Evolutionary conservation across 2,888 invertebrate species (phyloP).

Genomic region (Conops quadrifasciatus): DNA sequence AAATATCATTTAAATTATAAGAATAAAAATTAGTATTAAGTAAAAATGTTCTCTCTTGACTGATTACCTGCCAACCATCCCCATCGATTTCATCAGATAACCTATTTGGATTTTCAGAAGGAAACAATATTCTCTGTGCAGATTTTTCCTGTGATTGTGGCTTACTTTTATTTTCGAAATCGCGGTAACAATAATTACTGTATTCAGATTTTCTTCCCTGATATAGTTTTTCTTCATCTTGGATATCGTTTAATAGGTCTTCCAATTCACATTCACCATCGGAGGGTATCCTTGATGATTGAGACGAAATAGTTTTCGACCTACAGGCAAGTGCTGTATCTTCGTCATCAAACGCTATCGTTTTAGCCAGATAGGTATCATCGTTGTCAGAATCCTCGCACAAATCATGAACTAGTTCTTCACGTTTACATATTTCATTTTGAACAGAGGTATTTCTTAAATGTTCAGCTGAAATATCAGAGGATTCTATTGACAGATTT

Average conservation of each 20-base stretch:
- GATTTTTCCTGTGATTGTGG: not conserved
- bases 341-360: conserved; percentile 45
- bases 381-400: conserved; percentile 49
- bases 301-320: not conserved
- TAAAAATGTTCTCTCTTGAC: not conserved
- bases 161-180: conserved; percentile 52
- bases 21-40: too few species aligned
- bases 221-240: conserved; percentile 55
- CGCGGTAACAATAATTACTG: conserved; percentile 53
- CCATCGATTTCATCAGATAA: conserved; percentile 60
- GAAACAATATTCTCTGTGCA: conserved; percentile 17
- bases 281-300: not conserved
- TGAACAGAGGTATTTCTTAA: conserved; percentile 29
- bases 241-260: conserved; percentile 57
- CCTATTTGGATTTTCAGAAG: conserved; percentile 8
- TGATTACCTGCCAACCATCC: conserved; percentile 69
- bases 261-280: conserved; percentile 55
- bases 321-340: conserved; percentile 32
- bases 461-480: not conserved
- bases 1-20: too few species aligned
- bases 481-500: not conserved
- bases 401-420: conserved; percentile 51
- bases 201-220: conserved; percentile 57
- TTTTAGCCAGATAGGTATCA: conserved; percentile 51
- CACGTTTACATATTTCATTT: conserved; percentile 39